Percentiles rank a stretch among this genome's conserved stretches.
These are phyloP conservation scores for Caerostris darwini DNA, from an alignment of 1,140 invertebrate species.

Conservation along the genomic window DNA sequence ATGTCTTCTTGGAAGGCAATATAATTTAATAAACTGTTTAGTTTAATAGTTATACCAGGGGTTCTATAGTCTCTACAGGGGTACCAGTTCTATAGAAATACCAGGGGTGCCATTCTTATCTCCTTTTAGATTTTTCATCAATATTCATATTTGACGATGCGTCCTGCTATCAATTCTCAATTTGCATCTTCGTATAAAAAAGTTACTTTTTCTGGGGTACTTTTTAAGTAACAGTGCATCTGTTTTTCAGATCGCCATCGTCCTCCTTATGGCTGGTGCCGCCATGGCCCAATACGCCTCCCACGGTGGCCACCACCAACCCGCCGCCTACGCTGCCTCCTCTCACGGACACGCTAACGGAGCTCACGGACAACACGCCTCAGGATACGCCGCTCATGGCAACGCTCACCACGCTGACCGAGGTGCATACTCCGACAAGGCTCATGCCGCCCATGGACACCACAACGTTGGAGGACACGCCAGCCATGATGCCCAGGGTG, in stretches of 20 bases:
- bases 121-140: no score
- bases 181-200: no score
- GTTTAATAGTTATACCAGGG: no score
- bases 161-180: no score
- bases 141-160: no score
- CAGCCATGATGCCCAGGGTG: conserved; percentile 37
- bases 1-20: no score
- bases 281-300: conserved; percentile 37
- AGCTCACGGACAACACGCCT: conserved; percentile 28
- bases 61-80: no score
- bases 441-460: conserved; percentile 51
- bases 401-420: conserved; percentile 12
- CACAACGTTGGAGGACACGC: background rate
- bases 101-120: no score
- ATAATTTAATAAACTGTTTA: no score
- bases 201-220: background rate
- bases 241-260: background rate
- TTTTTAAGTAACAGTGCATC: background rate
- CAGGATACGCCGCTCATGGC: conserved; percentile 45
- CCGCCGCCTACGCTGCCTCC: background rate
- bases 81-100: no score
- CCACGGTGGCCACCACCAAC: background rate
- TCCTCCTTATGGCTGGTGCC: conserved; percentile 21
- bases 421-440: conserved; percentile 39
- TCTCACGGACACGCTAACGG: conserved; percentile 35